Evolutionary conservation across 1,140 invertebrate genomes (phyloP), one percentile per base, ranked within the genome.

Genomic region (Gonatopus flavifemur): DNA sequence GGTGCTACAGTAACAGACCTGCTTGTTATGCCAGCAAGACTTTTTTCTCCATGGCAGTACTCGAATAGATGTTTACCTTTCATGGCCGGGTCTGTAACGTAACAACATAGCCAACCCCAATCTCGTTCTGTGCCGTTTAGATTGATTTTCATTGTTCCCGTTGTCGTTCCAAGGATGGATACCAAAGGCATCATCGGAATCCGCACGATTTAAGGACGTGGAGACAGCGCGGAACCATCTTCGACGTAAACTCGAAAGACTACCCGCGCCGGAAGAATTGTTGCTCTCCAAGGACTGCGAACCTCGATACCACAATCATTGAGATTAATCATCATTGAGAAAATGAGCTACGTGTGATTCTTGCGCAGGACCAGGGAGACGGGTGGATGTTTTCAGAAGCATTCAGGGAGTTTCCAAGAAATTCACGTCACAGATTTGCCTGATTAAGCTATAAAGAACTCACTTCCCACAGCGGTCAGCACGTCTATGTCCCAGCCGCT

Each of bases 101-200:
- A 84, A 74, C 10, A 84, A 49, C 57, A 84, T 72, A 4, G 79
- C 80, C 10, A 84, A 63, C n/a, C 81, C 83, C 3, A 83, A 65
- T 52, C 82, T 80, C 3, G 76, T 80, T 52, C 74, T 77, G 18
- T 75, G 72, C 16, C 66, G 66, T 10, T 62, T 63, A 19, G 19
- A 44, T 9, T 59, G 49, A 19, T 32, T 49, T 35, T 48, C 52
- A 16, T 67, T 59, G n/a, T 2, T 46, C 6, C 52, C 59, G 15
- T 52, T 59, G 9, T 75, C 64, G 1, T 78, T 74, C 32, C 51
- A 67, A 22, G 63, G 58, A 40, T 69, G 68, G 25, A 64, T 57
- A 21, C 67, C 65, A 40, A 75, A 70, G 10, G 63, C 55, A n/a
- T 76, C 74, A 5, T 76, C 70, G 4, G 63, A 66, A 4, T 76